These are phyloP conservation scores for Plectus sambesii DNA, from an alignment of 1,140 invertebrate genomes.

Conservation along the genomic window DNA sequence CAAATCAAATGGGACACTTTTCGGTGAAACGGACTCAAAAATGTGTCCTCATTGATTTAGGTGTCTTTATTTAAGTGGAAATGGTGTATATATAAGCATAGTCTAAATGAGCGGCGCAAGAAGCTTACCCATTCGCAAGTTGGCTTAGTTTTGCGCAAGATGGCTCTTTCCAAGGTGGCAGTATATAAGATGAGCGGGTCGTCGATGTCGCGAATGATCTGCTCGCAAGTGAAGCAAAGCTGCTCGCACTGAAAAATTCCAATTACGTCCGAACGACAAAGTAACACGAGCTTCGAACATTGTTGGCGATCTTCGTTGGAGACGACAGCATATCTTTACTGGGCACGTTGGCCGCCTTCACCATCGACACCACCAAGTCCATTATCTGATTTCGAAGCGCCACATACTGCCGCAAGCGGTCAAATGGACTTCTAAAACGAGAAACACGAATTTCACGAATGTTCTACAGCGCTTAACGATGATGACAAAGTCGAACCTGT, in stretches of 20 bases:
- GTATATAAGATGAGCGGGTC: conserved; percentile 19
- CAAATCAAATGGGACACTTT: too few species aligned
- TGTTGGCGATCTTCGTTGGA: conserved; percentile 15
- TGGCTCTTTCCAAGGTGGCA: conserved; percentile 9
- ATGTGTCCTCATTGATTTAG: too few species aligned
- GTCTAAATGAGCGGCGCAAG: too few species aligned
- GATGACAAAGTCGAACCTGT: conserved; percentile 15
- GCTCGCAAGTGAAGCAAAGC: conserved; percentile 4
- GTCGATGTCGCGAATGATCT: conserved; percentile 16
- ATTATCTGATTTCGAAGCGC: conserved; percentile 14
- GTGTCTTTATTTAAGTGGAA: too few species aligned
- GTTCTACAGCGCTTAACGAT: not conserved
- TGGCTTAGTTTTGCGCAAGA: not conserved
- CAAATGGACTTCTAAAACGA: conserved; percentile 17
- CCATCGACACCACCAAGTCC: conserved; percentile 13
- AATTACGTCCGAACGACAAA: not conserved
- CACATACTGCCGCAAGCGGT: conserved; percentile 9
- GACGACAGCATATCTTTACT: conserved; percentile 11
- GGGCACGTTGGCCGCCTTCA: conserved; percentile 15
- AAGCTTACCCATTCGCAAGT: too few species aligned
- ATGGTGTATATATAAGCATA: too few species aligned
- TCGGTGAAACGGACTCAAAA: too few species aligned
- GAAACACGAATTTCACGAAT: too few species aligned
- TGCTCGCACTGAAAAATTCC: conserved; percentile 2
- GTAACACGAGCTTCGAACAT: conserved; percentile 13